Percentiles rank a stretch among this genome's conserved stretches.
Evolutionary conservation across 2,888 invertebrate species (phyloP).

Genomic region (Diarsia brunnea): DNA sequence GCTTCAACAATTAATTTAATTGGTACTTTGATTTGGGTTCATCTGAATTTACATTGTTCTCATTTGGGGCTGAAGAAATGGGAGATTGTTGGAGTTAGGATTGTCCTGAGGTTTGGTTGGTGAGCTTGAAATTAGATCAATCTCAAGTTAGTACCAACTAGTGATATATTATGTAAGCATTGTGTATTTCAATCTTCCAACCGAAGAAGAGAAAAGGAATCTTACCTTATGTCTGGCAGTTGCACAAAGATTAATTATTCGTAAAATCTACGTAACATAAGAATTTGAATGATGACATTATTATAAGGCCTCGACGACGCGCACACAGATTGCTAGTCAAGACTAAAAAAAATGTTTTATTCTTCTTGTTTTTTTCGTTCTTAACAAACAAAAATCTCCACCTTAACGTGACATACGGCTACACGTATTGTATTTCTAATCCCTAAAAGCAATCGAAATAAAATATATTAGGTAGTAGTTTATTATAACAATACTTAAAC

Average conservation of each 20-base stretch:
- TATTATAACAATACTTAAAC: background rate
- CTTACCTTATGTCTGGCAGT: background rate
- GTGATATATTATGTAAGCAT: background rate
- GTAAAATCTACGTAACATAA: background rate
- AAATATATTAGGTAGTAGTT: background rate
- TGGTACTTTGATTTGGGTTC: conserved; percentile 51
- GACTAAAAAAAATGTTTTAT: background rate
- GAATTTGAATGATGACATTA: background rate
- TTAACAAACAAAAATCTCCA: background rate
- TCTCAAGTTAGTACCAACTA: background rate
- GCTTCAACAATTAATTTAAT: conserved; percentile 45
- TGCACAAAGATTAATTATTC: background rate
- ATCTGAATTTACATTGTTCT: conserved; percentile 46
- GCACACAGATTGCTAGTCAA: background rate
- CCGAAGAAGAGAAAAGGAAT: background rate
- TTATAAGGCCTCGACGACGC: background rate
- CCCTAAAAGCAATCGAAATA: background rate
- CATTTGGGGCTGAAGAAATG: conserved; percentile 18
- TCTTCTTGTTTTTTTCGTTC: background rate
- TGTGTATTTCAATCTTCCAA: background rate
- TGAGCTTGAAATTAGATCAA: background rate
- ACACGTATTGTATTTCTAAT: background rate
- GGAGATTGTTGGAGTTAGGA: background rate
- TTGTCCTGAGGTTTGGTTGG: conserved; percentile 8
- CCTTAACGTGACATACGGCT: background rate